phyloP scores from a whole-genome alignment of 2,888 invertebrate species.

The Nezara viridula region DNA sequence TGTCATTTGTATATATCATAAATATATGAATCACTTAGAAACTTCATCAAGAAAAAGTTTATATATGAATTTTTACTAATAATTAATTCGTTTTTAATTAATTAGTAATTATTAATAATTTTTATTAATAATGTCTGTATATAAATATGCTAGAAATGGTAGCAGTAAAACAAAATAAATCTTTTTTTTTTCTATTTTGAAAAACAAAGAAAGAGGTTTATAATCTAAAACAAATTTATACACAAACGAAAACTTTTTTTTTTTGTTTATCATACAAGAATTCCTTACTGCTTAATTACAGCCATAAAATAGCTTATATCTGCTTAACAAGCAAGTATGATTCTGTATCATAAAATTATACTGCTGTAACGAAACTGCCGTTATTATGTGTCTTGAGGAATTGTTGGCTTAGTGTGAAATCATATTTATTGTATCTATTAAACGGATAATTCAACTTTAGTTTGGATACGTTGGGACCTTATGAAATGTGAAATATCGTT shows the following conservation, averaged over 20 bases:
- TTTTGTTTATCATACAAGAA: neutral
- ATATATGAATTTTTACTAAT: too few relatives aligned
- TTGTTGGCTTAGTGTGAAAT: neutral
- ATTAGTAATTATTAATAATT: too few relatives aligned
- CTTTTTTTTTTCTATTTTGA: neutral
- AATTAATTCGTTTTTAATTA: too few relatives aligned
- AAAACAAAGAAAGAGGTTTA: neutral
- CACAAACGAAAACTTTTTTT: neutral
- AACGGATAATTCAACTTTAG: neutral
- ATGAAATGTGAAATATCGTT: neutral
- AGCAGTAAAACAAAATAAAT: too few relatives aligned
- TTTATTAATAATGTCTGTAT: too few relatives aligned
- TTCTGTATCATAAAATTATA: neutral
- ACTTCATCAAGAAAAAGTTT: too few relatives aligned
- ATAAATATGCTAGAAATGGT: too few relatives aligned
- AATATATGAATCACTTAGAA: too few relatives aligned
- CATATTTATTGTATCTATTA: neutral
- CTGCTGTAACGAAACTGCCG: neutral
- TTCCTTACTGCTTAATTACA: neutral
- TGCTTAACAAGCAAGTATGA: neutral
- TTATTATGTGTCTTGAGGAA: neutral
- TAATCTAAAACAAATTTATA: neutral
- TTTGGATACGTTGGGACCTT: neutral
- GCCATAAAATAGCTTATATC: neutral
- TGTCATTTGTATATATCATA: too few relatives aligned